A percentile compares a stretch with the other conserved stretches of the same genome.
These are phyloP conservation scores for Trachelus tabidus DNA, from an alignment of 2,888 invertebrate genomes.

Conservation along the genomic window DNA sequence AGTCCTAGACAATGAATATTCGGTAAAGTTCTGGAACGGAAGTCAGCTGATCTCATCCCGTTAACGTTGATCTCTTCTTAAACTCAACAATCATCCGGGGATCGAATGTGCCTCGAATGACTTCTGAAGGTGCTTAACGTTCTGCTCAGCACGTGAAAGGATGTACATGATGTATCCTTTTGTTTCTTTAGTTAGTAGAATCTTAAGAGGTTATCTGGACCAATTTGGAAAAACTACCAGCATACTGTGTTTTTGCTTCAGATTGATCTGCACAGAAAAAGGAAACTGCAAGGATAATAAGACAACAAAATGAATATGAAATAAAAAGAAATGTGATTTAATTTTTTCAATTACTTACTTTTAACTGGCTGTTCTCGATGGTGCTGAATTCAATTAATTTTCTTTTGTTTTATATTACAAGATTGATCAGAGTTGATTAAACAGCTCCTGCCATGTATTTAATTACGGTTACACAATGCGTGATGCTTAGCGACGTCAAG, in stretches of 20 bases:
- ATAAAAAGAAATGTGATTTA: not conserved
- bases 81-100: not conserved
- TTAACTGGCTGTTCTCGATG: not conserved
- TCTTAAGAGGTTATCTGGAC: not conserved
- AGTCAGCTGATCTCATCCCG: not conserved
- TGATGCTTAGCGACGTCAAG: not conserved
- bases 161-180: not conserved
- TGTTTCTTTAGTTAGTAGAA: not conserved
- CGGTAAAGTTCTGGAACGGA: conserved; percentile 4
- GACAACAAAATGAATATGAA: not conserved
- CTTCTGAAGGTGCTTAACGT: not conserved
- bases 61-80: not conserved
- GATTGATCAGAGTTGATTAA: not conserved
- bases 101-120: not conserved
- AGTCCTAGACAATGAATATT: conserved; percentile 2
- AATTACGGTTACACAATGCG: not conserved
- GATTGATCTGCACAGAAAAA: not conserved
- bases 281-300: not conserved
- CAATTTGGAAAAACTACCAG: not conserved
- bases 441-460: not conserved
- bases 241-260: not conserved
- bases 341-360: not conserved
- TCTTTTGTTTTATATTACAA: not conserved
- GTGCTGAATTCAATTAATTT: not conserved
- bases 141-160: not conserved